phyloP scores from a whole-genome alignment of 1,140 invertebrate genomes.

The Bombus impatiens region DNA sequence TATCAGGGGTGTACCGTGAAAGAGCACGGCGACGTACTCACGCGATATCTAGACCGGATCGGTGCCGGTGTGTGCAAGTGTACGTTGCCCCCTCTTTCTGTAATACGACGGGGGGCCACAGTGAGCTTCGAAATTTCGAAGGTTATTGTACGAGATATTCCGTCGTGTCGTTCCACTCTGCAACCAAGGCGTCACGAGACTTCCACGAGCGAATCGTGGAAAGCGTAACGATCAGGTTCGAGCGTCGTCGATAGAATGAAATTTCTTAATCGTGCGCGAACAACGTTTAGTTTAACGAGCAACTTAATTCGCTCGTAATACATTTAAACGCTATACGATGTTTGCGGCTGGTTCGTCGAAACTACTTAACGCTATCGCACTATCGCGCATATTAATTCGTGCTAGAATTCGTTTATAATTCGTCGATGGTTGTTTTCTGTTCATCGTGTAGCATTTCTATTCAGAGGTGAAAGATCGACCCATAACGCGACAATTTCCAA shows the following conservation, averaged over 20 bases:
- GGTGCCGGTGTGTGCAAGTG: slow-evolving; percentile 48
- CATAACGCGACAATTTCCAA: too few species aligned
- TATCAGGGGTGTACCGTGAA: slow-evolving; percentile 73
- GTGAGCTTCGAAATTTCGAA: slow-evolving; percentile 28
- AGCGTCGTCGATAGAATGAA: not conserved
- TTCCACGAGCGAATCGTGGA: not conserved
- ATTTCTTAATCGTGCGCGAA: not conserved
- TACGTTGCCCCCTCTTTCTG: not conserved
- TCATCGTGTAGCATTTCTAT: accelerated
- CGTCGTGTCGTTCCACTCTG: not conserved
- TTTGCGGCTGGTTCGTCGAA: not conserved
- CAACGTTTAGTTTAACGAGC: not conserved
- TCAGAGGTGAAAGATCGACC: too few species aligned
- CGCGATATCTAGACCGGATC: slow-evolving; percentile 57
- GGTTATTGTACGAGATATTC: slow-evolving; percentile 26
- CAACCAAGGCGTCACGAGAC: not conserved
- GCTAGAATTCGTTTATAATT: too few species aligned
- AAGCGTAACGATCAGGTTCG: not conserved
- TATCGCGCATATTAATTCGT: too few species aligned
- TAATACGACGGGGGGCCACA: not conserved
- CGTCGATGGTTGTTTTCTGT: too few species aligned
- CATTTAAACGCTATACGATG: too few species aligned
- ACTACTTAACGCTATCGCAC: too few species aligned
- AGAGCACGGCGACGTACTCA: slow-evolving; percentile 65
- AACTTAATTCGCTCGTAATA: not conserved